Conservation (phyloP, 1,140 invertebrate genomes). For the Bombyx mandarina region DNA sequence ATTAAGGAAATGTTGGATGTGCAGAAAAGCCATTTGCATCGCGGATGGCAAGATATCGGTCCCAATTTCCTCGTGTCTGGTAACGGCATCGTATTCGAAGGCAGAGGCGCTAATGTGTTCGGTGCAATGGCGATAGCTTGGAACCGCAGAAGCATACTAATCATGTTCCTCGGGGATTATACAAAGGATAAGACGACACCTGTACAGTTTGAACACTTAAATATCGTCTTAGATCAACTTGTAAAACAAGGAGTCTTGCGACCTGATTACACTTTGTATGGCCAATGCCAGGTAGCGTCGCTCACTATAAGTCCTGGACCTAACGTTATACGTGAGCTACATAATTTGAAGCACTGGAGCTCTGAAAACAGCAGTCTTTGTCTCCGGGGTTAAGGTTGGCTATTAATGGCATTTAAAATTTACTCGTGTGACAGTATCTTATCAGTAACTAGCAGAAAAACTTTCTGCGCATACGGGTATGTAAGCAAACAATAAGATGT, state of each 20-base stretch:
- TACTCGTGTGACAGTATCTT: too few species aligned
- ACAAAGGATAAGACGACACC: slow-evolving; percentile 15
- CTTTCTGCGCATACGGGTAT: too few species aligned
- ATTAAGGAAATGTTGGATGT: slow-evolving; percentile 34
- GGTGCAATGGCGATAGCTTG: slow-evolving; percentile 35
- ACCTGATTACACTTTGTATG: slow-evolving; percentile 32
- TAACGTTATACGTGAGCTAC: slow-evolving; percentile 26
- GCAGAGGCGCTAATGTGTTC: slow-evolving; percentile 47
- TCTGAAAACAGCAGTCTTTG: slow-evolving; percentile 23
- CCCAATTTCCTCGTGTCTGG: slow-evolving; percentile 50
- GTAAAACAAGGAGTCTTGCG: slow-evolving; percentile 24
- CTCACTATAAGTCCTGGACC: slow-evolving; percentile 34
- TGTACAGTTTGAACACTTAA: slow-evolving; percentile 39
- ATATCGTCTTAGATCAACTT: slow-evolving; percentile 30
- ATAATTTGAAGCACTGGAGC: slow-evolving; percentile 36
- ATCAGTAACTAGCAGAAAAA: too few species aligned
- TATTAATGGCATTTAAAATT: too few species aligned
- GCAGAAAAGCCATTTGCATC: slow-evolving; percentile 35
- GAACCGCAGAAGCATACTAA: slow-evolving; percentile 37
- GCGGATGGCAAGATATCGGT: slow-evolving; percentile 39
- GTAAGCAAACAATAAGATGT: too few species aligned
- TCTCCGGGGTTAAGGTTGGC: not conserved
- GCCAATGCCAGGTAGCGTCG: slow-evolving; percentile 38
- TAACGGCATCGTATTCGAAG: slow-evolving; percentile 49
- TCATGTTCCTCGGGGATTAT: slow-evolving; percentile 60